Evolutionary conservation across 2,113 vertebrate species (phyloP), one percentile per base, ranked within the genome.

Genomic region (Etheostoma spectabile): DNA sequence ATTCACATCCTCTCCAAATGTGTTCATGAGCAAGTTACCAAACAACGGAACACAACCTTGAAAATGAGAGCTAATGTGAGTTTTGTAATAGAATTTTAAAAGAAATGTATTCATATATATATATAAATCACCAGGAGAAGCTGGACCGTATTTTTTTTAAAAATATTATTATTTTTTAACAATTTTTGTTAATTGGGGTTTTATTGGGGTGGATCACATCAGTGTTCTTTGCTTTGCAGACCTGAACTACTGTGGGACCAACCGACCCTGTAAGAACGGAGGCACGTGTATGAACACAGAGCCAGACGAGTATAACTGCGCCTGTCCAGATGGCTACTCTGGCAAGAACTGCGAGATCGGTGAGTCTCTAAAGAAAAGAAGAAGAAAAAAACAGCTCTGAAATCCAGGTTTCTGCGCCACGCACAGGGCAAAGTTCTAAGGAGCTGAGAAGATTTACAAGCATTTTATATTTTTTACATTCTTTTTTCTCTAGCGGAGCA

Each of bases 181-280:
- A 30, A 30, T 3, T 30, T 30, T 30, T 30, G 30, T 30, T 30
- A 30, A 30, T 30, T 30, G 30, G 30, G 30, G 30, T 30, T 30
- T 30, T 30, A 30, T 30, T 30, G 2, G 30, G 30, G 53, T 6
- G 19, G 16, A 30, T 42, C 16, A 59, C 11, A 22, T 18, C 11
- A 8, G 19, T 24, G 19, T 24, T 19, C 2, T 35, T 48, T 33
- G 2, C 35, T 70, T 11, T 88, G 30, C 87, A 99, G 98, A 99
- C 92, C 94, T 99, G 85, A 99, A 99, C 88, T 99, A 99, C 93
- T 99, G 98, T 21, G 98, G 98, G 30, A 98, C 95, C 55, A 98
- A 99, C 91, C 96, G 93, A 61, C 98, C 98, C 8, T 99, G 98
- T 73, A 84, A 95, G 77, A 97, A 99, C 0, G 97, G 97, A 42